These are phyloP conservation scores for Pristionchus mayeri DNA, from an alignment of 2,888 invertebrate species.

Conservation along the genomic window DNA sequence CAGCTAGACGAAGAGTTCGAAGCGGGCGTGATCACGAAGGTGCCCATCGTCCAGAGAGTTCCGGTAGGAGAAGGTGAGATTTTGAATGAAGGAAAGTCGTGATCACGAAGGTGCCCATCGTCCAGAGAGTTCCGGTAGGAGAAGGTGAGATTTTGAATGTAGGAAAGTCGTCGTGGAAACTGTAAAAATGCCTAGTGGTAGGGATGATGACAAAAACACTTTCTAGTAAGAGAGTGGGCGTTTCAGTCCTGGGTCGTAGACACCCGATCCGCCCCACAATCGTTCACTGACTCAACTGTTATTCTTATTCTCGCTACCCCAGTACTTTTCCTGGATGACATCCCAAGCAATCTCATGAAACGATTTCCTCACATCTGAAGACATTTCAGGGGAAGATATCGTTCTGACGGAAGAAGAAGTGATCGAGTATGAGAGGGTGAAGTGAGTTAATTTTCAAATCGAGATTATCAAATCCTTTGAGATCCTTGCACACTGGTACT, in stretches of 20 bases:
- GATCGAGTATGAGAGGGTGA: constrained; percentile 12
- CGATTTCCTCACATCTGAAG: background rate
- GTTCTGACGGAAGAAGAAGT: background rate
- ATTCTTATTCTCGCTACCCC: no score
- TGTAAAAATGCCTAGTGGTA: no score
- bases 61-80: constrained; percentile 10
- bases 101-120: background rate
- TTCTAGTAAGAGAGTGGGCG: no score
- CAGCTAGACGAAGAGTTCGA: background rate
- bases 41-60: constrained; percentile 6
- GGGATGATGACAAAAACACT: no score
- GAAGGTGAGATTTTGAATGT: background rate
- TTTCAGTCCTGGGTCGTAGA: no score
- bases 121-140: no score
- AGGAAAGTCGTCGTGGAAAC: no score
- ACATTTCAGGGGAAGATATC: background rate
- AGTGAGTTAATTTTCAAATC: constrained; percentile 26
- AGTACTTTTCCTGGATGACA: no score
- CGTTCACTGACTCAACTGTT: no score
- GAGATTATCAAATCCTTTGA: background rate
- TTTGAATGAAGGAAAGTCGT: no score
- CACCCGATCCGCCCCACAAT: no score
- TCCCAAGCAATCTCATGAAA: no score
- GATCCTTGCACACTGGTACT: background rate
- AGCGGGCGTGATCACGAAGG: background rate